Conservation (phyloP, 2,888 invertebrate genomes). For the Ennomos fuscantarius region DNA sequence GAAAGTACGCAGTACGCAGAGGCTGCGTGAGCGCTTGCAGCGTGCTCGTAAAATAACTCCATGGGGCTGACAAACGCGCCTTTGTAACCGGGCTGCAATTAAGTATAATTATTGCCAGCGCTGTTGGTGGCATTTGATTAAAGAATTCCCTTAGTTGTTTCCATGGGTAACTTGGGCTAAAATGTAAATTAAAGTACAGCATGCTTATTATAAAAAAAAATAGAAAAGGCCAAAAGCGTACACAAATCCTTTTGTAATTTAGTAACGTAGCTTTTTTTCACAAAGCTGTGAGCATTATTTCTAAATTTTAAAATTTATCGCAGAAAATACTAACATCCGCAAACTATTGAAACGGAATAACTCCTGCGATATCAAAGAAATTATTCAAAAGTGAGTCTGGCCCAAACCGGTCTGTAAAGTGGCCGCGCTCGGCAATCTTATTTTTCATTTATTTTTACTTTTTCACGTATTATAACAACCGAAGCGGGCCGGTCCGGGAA, state of each 20-base stretch:
- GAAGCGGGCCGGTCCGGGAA: conserved; percentile 33
- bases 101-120: conserved; percentile 2
- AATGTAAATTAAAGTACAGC: too few relatives aligned
- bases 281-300: too few relatives aligned
- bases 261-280: not conserved
- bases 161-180: too few relatives aligned
- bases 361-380: conserved; percentile 47
- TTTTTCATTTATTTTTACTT: conserved; percentile 41
- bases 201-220: too few relatives aligned
- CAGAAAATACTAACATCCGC: conserved; percentile 33
- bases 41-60: conserved; percentile 16
- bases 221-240: too few relatives aligned
- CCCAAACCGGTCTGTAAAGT: conserved; percentile 48
- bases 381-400: conserved; percentile 52
- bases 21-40: conserved; percentile 20
- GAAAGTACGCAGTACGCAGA: conserved; percentile 4
- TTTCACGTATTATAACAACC: conserved; percentile 40
- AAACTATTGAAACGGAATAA: conserved; percentile 42
- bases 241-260: not conserved
- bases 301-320: conserved; percentile 3
- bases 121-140: conserved; percentile 3
- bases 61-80: conserved; percentile 2
- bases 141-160: too few relatives aligned
- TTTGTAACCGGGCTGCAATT: not conserved
- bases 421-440: conserved; percentile 39